These are phyloP conservation scores for Eilema griseolum DNA, from an alignment of 2,888 invertebrate genomes.

Conservation along the genomic window DNA sequence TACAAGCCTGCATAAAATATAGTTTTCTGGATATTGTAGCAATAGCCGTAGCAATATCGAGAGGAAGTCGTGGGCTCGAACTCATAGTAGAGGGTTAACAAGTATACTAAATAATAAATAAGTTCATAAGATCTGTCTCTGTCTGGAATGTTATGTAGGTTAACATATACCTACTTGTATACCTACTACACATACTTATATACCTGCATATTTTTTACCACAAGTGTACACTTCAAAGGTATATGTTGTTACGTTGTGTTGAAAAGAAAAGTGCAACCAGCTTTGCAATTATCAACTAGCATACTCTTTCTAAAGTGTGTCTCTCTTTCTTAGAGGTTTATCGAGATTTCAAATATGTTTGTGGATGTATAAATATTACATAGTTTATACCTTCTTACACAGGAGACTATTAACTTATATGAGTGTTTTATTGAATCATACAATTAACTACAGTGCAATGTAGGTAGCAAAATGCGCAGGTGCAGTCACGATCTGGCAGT, in stretches of 20 bases:
- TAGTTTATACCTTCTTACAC: no score
- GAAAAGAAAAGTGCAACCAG: neutral
- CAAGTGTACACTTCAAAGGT: neutral
- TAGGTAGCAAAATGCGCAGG: neutral
- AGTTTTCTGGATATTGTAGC: neutral
- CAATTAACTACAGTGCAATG: neutral
- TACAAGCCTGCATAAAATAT: neutral
- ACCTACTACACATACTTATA: no score
- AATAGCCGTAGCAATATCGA: neutral
- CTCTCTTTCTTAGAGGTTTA: no score
- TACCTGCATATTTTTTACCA: neutral
- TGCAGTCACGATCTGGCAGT: neutral
- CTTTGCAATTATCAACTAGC: neutral
- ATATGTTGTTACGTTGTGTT: no score
- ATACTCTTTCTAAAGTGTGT: neutral
- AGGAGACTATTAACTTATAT: no score
- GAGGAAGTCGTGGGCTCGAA: neutral
- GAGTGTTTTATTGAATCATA: no score
- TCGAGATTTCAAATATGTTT: no score
- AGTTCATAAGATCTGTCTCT: no score
- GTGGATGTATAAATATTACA: no score
- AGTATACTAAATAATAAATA: neutral
- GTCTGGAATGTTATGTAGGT: no score
- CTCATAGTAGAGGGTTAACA: neutral
- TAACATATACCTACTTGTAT: no score